phyloP scores from a whole-genome alignment of 2,113 vertebrate genomes.

The Gila orcuttii region DNA sequence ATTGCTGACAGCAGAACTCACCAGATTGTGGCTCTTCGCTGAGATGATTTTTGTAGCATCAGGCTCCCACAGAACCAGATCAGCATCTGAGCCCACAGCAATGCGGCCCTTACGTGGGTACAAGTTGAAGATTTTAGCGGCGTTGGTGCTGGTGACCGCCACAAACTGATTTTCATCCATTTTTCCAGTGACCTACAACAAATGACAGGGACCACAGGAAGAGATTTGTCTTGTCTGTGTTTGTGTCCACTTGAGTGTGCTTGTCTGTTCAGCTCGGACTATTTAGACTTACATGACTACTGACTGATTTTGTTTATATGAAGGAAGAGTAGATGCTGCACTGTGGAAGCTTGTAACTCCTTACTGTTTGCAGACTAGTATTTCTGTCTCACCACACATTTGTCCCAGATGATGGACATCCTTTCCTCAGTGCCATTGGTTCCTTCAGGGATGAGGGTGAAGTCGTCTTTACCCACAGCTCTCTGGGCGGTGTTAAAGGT shows the following conservation, averaged over 20 bases:
- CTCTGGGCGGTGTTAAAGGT: conserved; percentile 97
- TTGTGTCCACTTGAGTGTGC: background rate
- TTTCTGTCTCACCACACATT: conserved; percentile 88
- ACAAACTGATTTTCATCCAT: conserved; percentile 99
- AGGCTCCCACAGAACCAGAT: conserved; percentile 96
- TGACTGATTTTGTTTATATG: background rate
- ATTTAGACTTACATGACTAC: background rate
- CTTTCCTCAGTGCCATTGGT: conserved; percentile 96
- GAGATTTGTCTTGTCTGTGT: background rate
- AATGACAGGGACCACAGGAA: conserved; percentile 2
- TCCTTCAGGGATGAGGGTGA: conserved; percentile 95
- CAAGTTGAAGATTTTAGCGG: conserved; percentile 97
- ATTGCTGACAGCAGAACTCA: conserved; percentile 65
- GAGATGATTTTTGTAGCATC: conserved; percentile 94
- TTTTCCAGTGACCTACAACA: conserved; percentile 90
- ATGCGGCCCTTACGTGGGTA: conserved; percentile 97
- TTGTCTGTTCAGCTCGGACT: conserved; percentile 4
- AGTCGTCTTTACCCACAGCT: conserved; percentile 97
- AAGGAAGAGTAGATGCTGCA: background rate
- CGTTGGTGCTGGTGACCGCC: conserved; percentile 96
- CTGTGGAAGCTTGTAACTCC: background rate
- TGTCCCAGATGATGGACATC: conserved; percentile 98
- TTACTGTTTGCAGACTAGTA: background rate
- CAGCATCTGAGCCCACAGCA: conserved; percentile 93
- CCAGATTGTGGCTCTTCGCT: conserved; percentile 96